Conservation (phyloP, 1,140 invertebrate genomes). For the Drosophila guanche region DNA sequence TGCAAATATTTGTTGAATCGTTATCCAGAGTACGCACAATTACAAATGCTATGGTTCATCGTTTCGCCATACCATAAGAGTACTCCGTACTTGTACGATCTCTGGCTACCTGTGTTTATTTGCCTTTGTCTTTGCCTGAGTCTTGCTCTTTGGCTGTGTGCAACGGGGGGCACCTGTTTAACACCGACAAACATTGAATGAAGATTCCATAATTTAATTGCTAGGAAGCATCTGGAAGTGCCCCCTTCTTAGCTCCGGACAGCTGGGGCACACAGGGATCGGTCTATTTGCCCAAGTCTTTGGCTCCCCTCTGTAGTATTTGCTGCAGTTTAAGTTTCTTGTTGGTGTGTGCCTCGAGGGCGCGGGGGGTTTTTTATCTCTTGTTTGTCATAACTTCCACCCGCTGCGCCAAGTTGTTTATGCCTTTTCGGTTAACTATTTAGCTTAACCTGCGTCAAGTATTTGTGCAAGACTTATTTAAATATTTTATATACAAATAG, state of each 20-base stretch:
- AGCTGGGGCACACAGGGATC: conserved; percentile 15
- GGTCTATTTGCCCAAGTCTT: conserved; percentile 52
- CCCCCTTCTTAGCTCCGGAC: not conserved
- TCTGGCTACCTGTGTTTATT: conserved; percentile 74
- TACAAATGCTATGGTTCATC: conserved; percentile 70
- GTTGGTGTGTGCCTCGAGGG: conserved; percentile 16
- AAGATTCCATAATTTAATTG: conserved; percentile 52
- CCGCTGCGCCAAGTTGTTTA: conserved; percentile 57
- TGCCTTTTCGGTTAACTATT: conserved; percentile 55
- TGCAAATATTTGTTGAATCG: conserved; percentile 65
- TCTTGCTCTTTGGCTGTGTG: not conserved
- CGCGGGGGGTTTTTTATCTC: conserved; percentile 34
- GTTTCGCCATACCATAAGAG: conserved; percentile 40
- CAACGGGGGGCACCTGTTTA: conserved; percentile 47
- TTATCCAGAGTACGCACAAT: conserved; percentile 64
- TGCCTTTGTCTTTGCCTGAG: conserved; percentile 36
- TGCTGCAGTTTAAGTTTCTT: conserved; percentile 50
- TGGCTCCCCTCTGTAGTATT: conserved; percentile 44
- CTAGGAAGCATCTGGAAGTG: conserved; percentile 14
- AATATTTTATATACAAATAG: conserved; percentile 72
- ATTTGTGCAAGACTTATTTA: conserved; percentile 66
- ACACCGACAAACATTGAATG: conserved; percentile 49
- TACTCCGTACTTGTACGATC: conserved; percentile 17
- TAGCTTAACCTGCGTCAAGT: conserved; percentile 59
- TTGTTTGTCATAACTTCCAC: conserved; percentile 57